phyloP scores from a whole-genome alignment of 1,140 invertebrate species.

The Lordiphosa collinella region DNA sequence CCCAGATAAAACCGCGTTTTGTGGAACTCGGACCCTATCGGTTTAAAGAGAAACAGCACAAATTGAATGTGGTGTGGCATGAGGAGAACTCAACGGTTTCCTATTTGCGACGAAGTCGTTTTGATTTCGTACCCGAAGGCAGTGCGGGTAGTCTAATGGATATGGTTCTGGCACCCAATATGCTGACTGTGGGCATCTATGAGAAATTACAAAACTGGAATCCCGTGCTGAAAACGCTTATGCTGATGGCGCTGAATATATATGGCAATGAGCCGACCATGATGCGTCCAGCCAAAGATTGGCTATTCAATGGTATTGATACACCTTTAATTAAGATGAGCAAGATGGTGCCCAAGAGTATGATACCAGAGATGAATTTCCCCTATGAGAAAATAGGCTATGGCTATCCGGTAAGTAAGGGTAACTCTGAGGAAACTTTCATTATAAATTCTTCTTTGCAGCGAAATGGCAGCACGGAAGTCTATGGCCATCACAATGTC shows the following conservation, averaged over 20 bases:
- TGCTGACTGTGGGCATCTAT: conserved; percentile 83
- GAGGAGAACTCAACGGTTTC: conserved; percentile 89
- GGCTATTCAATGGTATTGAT: conserved; percentile 88
- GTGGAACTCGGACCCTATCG: conserved; percentile 87
- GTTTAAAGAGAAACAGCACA: conserved; percentile 84
- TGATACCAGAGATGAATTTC: conserved; percentile 79
- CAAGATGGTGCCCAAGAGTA: conserved; percentile 80
- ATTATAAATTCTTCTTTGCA: conserved; percentile 76
- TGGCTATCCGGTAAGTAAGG: conserved; percentile 86
- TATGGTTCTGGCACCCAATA: conserved; percentile 88
- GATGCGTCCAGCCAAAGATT: conserved; percentile 83
- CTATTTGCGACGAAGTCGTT: conserved; percentile 87
- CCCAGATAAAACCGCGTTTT: conserved; percentile 83
- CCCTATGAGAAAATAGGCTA: conserved; percentile 87
- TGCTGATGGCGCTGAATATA: conserved; percentile 81
- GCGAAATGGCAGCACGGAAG: conserved; percentile 87
- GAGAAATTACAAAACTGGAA: conserved; percentile 73
- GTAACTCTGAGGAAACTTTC: background rate
- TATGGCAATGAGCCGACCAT: conserved; percentile 82
- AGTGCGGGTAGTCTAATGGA: conserved; percentile 89
- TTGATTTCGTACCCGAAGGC: conserved; percentile 82
- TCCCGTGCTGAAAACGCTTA: conserved; percentile 81
- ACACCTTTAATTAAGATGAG: conserved; percentile 85
- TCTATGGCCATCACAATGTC: conserved; percentile 88
- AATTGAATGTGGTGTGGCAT: conserved; percentile 85